Evolutionary conservation across 2,113 vertebrate species (phyloP).

Genomic region (Epinephelus cyanopodus): DNA sequence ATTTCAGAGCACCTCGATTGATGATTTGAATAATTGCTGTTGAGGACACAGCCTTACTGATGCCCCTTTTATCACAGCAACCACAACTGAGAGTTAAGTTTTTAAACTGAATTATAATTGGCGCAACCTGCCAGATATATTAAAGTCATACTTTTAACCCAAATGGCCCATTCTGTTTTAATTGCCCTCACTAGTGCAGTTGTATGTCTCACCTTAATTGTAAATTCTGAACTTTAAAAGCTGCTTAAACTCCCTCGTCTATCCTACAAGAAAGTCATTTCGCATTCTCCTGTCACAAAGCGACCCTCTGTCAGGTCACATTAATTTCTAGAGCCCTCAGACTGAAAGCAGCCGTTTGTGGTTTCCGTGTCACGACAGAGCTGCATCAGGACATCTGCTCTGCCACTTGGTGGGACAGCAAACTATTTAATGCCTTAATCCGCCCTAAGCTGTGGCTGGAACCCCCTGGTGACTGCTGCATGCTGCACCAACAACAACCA

Average conservation of each 20-base stretch:
- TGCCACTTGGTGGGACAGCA: slow-evolving; percentile 70
- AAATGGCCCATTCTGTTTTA: slow-evolving; percentile 35
- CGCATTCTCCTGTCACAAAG: slow-evolving; percentile 19
- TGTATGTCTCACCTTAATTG: slow-evolving; percentile 38
- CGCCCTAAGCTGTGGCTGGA: slow-evolving; percentile 72
- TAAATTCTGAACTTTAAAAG: slow-evolving; percentile 45
- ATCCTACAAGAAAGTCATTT: slow-evolving; percentile 29
- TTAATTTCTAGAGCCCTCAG: slow-evolving; percentile 26
- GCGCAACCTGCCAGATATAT: slow-evolving; percentile 1
- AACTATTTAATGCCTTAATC: slow-evolving; percentile 85
- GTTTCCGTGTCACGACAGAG: slow-evolving; percentile 46
- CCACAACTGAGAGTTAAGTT: background rate
- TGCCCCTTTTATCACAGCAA: background rate
- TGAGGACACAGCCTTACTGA: background rate
- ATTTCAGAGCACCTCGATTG: background rate
- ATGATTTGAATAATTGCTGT: background rate
- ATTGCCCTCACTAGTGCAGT: slow-evolving; percentile 32
- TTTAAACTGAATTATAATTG: background rate
- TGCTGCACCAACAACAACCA: slow-evolving; percentile 79
- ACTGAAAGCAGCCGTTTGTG: slow-evolving; percentile 27
- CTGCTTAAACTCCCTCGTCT: slow-evolving; percentile 12
- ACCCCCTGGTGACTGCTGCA: slow-evolving; percentile 76
- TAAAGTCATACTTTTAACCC: slow-evolving; percentile 21
- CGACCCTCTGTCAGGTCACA: slow-evolving; percentile 28
- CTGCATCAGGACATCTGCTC: slow-evolving; percentile 64